These are phyloP conservation scores for Fregata magnificens DNA, from an alignment of 2,113 vertebrate species.

Conservation along the genomic window DNA sequence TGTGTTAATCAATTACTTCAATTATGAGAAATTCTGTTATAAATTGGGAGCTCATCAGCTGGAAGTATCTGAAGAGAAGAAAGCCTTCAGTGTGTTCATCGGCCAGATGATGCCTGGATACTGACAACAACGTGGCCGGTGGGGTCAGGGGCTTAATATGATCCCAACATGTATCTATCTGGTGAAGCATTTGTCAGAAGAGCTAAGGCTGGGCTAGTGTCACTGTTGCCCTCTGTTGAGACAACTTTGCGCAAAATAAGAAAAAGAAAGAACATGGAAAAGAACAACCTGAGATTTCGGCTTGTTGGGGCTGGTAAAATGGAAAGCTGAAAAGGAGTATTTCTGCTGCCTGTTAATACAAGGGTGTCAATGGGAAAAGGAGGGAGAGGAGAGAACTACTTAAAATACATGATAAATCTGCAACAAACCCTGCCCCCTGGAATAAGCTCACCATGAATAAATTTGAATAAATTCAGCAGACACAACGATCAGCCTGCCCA, in stretches of 20 bases:
- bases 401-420: neutral
- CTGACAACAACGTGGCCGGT: rapidly evolving
- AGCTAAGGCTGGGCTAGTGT: neutral
- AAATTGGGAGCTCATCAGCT: neutral
- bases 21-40: neutral
- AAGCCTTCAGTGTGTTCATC: neutral
- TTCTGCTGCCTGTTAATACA: neutral
- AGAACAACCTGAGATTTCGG: neutral
- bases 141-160: too few relatives aligned
- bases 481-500: neutral
- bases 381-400: neutral
- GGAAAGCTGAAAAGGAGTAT: neutral
- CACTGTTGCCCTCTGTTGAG: neutral
- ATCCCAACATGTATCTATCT: neutral
- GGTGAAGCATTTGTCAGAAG: neutral
- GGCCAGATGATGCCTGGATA: neutral
- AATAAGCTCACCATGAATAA: neutral
- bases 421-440: neutral
- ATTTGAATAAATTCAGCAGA: neutral
- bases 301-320: neutral
- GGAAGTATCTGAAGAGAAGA: neutral
- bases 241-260: neutral
- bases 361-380: neutral
- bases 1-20: neutral
- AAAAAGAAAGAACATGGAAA: rapidly evolving